Conservation (phyloP, 2,113 vertebrate genomes). For the Podarcis muralis region DNA sequence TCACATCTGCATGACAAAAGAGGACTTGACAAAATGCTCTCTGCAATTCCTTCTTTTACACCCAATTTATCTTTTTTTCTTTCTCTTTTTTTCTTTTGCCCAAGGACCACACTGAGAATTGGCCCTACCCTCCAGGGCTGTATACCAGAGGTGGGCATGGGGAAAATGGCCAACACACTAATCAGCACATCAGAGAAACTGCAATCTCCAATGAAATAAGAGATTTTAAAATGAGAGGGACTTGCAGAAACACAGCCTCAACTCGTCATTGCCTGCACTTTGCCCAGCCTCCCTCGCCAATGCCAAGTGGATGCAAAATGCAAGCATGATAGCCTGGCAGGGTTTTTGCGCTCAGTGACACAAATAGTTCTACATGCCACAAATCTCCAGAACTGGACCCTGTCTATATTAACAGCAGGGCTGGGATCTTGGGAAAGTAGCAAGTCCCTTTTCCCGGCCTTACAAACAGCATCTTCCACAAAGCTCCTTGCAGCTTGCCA, state of each 20-base stretch:
- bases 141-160: too few species aligned
- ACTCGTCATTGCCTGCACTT: neutral
- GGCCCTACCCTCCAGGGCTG: too few species aligned
- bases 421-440: neutral
- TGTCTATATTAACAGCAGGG: neutral
- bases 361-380: constrained; percentile 9
- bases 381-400: neutral
- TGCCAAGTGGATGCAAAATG: constrained; percentile 5
- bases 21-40: too few species aligned
- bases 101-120: too few species aligned
- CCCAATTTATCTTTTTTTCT: too few species aligned
- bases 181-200: neutral
- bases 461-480: constrained; percentile 29
- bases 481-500: neutral
- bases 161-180: too few species aligned
- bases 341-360: neutral
- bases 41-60: neutral
- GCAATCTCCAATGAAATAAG: neutral
- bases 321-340: neutral
- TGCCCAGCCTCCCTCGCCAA: neutral
- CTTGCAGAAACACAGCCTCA: neutral
- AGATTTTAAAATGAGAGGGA: neutral
- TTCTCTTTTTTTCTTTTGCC: too few species aligned
- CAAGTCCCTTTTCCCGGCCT: neutral
- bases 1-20: too few species aligned